Percentiles rank a stretch among this genome's conserved stretches.
Conservation (phyloP, 2,113 vertebrate species). For the Ciconia stormi region DNA sequence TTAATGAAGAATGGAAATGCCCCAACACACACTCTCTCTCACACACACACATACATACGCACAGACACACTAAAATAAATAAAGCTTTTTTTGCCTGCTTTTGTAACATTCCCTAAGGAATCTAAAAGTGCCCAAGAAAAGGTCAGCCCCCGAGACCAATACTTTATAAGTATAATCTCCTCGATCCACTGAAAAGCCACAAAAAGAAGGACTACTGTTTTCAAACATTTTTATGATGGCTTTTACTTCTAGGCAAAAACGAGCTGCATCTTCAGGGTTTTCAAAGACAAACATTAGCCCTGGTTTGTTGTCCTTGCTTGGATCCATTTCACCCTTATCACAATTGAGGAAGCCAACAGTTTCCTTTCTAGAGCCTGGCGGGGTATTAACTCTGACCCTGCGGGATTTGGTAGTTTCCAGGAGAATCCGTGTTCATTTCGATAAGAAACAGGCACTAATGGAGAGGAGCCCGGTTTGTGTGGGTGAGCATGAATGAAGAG, state of each 20-base stretch:
- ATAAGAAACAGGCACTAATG: slow-evolving; percentile 43
- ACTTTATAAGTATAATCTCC: neutral
- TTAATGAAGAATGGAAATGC: slow-evolving; percentile 62
- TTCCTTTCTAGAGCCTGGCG: slow-evolving; percentile 41
- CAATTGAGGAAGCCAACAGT: slow-evolving; percentile 52
- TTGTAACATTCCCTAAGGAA: slow-evolving; percentile 8
- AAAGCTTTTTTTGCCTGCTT: slow-evolving; percentile 21
- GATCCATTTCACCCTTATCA: slow-evolving; percentile 59
- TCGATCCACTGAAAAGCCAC: neutral
- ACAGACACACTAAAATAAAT: slow-evolving; percentile 36
- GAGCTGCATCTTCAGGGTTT: slow-evolving; percentile 12
- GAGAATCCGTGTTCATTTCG: slow-evolving; percentile 26
- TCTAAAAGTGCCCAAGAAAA: neutral
- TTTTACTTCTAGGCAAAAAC: slow-evolving; percentile 34
- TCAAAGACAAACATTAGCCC: slow-evolving; percentile 12
- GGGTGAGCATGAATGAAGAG: neutral
- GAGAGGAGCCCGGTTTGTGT: slow-evolving; percentile 27
- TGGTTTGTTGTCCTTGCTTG: slow-evolving; percentile 40
- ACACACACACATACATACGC: neutral
- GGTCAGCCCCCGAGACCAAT: neutral
- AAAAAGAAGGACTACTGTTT: neutral
- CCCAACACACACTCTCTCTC: slow-evolving; percentile 18
- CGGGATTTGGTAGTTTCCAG: slow-evolving; percentile 50
- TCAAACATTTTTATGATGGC: neutral
- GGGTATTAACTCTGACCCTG: slow-evolving; percentile 49